These are phyloP conservation scores for Prenolepis imparis DNA, from an alignment of 2,888 invertebrate species.

Conservation along the genomic window DNA sequence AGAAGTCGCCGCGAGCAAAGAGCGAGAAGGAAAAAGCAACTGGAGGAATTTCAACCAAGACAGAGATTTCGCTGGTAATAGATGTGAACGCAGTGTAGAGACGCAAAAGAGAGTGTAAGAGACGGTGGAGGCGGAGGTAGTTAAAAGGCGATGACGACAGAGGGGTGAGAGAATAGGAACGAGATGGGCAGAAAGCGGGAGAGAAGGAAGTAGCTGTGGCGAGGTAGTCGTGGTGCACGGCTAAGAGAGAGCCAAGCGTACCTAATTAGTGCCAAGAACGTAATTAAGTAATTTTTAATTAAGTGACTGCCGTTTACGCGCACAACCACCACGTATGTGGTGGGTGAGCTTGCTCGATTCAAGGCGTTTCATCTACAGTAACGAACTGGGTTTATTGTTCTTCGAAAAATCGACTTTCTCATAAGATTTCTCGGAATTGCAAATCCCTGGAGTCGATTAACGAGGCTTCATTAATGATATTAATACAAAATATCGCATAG, in stretches of 20 bases:
- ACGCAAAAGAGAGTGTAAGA: conserved; percentile 75
- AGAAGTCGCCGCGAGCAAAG: conserved; percentile 42
- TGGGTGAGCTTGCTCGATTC: conserved; percentile 70
- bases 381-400: conserved; percentile 69
- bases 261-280: conserved; percentile 90
- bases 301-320: conserved; percentile 87
- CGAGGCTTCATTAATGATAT: neutral
- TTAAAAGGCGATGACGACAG: conserved; percentile 68
- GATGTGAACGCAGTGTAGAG: conserved; percentile 74
- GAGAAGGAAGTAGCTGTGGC: conserved; percentile 65
- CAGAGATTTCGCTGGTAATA: conserved; percentile 73
- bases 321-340: conserved; percentile 80
- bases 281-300: conserved; percentile 91
- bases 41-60: conserved; percentile 76
- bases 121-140: conserved; percentile 70
- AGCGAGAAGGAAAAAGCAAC: conserved; percentile 55
- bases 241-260: conserved; percentile 84
- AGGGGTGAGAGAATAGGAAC: conserved; percentile 55
- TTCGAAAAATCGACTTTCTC: conserved; percentile 69
- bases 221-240: conserved; percentile 76
- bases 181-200: conserved; percentile 62
- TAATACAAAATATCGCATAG: neutral
- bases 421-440: neutral
- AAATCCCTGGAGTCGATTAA: conserved; percentile 3
- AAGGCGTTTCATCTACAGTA: conserved; percentile 73